Base-by-base conservation (phyloP, 1,140 invertebrate genomes). In the Popillia japonica region DNA sequence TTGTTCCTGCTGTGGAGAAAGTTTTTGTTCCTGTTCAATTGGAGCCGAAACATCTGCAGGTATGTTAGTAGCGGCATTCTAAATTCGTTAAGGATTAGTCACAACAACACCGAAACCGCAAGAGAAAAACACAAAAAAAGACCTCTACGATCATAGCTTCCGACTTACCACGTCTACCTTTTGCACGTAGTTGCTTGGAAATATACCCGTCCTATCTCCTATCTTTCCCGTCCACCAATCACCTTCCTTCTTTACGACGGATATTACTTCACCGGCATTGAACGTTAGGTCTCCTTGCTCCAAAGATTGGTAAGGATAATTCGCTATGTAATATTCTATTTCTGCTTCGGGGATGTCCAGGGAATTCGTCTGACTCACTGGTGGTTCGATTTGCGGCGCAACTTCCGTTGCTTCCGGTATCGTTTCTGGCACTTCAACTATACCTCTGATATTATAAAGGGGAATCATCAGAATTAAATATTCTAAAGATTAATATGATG, bases 171-270 rank as follows among this genome's bases (percentile, higher is more conserved):
- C 86, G 82, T 91, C 89, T 40, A 87, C 89, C 81, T 90, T 91
- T 82, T 94, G 91, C 20, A 97, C 96, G 87, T 97, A 97, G 90
- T 97, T 98, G 0, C 94, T 96, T 0, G 98, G 98, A 87, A 99
- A 99, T 79, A 99, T 97, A 22, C 98, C 98, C 11, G 83, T 76
- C 55, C 73, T 81, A 75, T 84, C 81, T 55, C 92, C 95, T 81
- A 98, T 93, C 73, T 91, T 91, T 44, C 98, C 98, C 9, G 97
- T 98, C 98, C 98, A 99, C 98, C 98, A 99, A 85, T 99, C 97
- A 6, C 96, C 97, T 80, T 98, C 96, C 80, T 95, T 93, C 81
- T 97, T 93, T 4, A 91, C 91, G 0, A 98, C 96, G 79, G 92
- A 88, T 76, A 99, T 94, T 77, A 95, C 90, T 86, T 99, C 98